These are phyloP conservation scores for Notolabrus celidotus DNA, from an alignment of 2,797 vertebrate species.

Conservation along the genomic window DNA sequence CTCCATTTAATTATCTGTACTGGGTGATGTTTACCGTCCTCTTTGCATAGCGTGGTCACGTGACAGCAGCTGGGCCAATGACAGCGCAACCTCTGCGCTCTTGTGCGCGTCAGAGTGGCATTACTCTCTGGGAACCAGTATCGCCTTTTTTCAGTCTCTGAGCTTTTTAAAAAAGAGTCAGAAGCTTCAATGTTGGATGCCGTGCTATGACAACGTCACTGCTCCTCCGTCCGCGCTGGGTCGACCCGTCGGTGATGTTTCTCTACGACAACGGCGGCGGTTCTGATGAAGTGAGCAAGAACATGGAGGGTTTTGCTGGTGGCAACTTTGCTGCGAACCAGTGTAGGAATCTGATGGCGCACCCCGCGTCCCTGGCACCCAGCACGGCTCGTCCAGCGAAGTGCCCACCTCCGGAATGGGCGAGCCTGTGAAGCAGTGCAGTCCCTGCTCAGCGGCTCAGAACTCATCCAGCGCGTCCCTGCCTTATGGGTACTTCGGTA, in stretches of 20 bases:
- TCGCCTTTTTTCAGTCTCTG: constrained; percentile 93
- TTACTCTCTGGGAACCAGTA: constrained; percentile 89
- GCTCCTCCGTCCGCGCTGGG: constrained; percentile 99
- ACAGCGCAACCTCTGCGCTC: constrained; percentile 80
- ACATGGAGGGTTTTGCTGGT: constrained; percentile 92
- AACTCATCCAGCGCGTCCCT: constrained; percentile 93
- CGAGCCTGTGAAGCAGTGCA: constrained; percentile 96
- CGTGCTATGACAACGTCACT: constrained; percentile 99
- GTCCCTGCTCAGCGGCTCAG: constrained; percentile 94
- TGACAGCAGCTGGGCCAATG: constrained; percentile 89
- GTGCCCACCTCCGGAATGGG: constrained; percentile 89
- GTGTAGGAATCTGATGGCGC: constrained; percentile 97
- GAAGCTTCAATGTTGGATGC: constrained; percentile 92
- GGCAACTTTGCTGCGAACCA: constrained; percentile 95
- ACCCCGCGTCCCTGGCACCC: constrained; percentile 93
- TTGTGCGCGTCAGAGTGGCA: constrained; percentile 90
- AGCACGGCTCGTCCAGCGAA: constrained; percentile 89
- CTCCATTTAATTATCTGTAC: constrained; percentile 87
- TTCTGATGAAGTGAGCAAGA: constrained; percentile 96
- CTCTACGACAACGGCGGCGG: constrained; percentile 95
- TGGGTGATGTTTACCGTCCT: constrained; percentile 88
- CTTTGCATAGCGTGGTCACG: constrained; percentile 93
- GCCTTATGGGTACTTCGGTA: constrained; percentile 96
- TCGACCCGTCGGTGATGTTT: constrained; percentile 98
- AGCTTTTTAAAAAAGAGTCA: constrained; percentile 88